phyloP scores from a whole-genome alignment of 2,888 invertebrate genomes.

The Antheraea yamamai region DNA sequence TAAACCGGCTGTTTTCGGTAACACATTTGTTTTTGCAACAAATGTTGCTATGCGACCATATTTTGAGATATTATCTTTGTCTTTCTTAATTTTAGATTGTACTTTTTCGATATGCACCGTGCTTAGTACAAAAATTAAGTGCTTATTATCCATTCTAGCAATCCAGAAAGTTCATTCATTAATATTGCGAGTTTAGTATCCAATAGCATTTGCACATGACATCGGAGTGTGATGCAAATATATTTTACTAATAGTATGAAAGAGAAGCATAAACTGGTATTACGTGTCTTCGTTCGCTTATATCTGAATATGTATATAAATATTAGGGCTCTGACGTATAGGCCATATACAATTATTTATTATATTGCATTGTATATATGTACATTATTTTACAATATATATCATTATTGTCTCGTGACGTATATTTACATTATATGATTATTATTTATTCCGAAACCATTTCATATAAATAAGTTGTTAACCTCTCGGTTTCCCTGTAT shows the following conservation, averaged over 20 bases:
- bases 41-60: neutral
- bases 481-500: too few relatives aligned
- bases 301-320: too few relatives aligned
- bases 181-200: conserved; percentile 37
- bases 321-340: too few relatives aligned
- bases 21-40: neutral
- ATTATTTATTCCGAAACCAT: too few relatives aligned
- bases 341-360: too few relatives aligned
- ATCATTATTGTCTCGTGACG: too few relatives aligned
- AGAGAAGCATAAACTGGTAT: conserved; percentile 34
- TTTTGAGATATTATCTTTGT: neutral
- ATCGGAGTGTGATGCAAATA: conserved; percentile 58
- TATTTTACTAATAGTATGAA: conserved; percentile 28
- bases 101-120: neutral
- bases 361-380: too few relatives aligned
- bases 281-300: conserved; percentile 42
- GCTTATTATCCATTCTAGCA: neutral
- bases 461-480: too few relatives aligned
- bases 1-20: conserved; percentile 12
- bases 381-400: too few relatives aligned
- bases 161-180: conserved; percentile 34
- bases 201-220: conserved; percentile 68
- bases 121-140: conserved; percentile 9
- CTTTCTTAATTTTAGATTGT: neutral
- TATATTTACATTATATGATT: too few relatives aligned